Conservation (phyloP, 2,113 vertebrate species). For the Zingel zingel region DNA sequence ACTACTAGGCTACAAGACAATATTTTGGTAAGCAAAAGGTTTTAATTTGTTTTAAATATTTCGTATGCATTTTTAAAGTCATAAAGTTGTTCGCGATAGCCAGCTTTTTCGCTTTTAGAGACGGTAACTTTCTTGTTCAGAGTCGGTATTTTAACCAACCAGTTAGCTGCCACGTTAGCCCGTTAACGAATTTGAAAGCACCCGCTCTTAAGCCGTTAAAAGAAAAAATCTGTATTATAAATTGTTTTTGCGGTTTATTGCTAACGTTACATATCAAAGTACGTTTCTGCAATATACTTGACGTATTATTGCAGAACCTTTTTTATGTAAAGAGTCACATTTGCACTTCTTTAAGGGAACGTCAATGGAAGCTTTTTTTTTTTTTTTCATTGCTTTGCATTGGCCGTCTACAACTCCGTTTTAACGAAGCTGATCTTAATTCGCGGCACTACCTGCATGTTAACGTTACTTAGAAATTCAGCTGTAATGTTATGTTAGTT, state of each 20-base stretch:
- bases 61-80: not conserved
- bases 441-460: not conserved
- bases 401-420: not conserved
- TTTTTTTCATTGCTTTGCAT: not conserved
- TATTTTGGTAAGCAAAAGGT: constrained; percentile 20
- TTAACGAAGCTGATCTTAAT: not conserved
- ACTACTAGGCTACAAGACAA: not conserved
- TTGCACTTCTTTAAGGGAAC: not conserved
- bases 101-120: not conserved
- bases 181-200: not conserved
- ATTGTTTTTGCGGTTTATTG: too few relatives aligned
- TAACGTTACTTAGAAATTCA: not conserved
- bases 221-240: not conserved
- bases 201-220: not conserved
- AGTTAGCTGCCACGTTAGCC: not conserved
- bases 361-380: fast-evolving
- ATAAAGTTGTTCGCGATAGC: not conserved
- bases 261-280: too few relatives aligned
- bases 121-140: not conserved
- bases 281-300: too few relatives aligned
- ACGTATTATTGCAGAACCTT: too few relatives aligned
- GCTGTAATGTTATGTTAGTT: not conserved
- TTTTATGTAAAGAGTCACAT: too few relatives aligned
- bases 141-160: not conserved
- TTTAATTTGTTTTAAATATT: fast-evolving